Conservation (phyloP, 2,888 invertebrate genomes). For the Brenthis daphne region DNA sequence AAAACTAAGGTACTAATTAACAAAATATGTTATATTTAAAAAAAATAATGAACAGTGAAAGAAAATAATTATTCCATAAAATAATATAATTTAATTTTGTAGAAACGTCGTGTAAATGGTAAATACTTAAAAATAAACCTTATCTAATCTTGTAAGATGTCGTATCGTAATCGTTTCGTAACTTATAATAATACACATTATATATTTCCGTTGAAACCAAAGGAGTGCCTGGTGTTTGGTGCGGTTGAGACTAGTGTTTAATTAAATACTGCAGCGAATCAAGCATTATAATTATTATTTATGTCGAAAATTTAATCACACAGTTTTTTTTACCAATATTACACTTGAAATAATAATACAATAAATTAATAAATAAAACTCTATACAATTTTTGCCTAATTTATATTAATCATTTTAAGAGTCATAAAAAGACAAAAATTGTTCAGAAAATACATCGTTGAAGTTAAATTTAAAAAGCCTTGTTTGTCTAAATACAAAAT, state of each 20-base stretch:
- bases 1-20: background rate
- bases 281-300: conserved; percentile 31
- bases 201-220: conserved; percentile 52
- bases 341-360: background rate
- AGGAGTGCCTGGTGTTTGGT: conserved; percentile 52
- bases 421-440: too few species aligned
- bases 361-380: background rate
- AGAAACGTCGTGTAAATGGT: too few species aligned
- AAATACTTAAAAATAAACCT: too few species aligned
- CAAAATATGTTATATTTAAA: too few species aligned
- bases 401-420: too few species aligned
- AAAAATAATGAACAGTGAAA: too few species aligned
- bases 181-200: conserved; percentile 12
- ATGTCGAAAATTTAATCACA: conserved; percentile 6
- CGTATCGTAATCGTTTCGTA: conserved; percentile 20
- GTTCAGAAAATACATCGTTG: too few species aligned
- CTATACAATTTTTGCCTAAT: too few species aligned
- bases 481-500: too few species aligned
- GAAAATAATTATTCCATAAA: too few species aligned
- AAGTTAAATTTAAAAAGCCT: too few species aligned
- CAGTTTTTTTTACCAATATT: background rate
- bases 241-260: conserved; percentile 46
- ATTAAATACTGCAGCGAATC: conserved; percentile 55
- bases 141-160: background rate
- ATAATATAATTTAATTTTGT: too few species aligned